Percentiles rank a stretch among this genome's conserved stretches.
These are phyloP conservation scores for Platerodrilus igneus DNA, from an alignment of 2,888 invertebrate genomes.

Conservation along the genomic window DNA sequence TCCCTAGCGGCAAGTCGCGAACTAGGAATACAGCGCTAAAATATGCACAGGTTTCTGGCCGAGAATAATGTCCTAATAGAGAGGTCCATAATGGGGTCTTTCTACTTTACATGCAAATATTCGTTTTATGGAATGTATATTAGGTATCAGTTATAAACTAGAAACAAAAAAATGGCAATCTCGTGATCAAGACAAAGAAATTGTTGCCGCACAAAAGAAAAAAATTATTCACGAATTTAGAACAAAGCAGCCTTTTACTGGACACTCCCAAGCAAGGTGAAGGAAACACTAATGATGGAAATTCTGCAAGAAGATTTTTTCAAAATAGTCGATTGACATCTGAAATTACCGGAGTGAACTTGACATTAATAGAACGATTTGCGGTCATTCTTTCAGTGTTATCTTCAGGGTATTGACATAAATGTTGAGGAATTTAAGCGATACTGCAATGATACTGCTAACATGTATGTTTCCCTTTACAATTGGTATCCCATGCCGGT, in stretches of 20 bases:
- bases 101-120: conserved; percentile 5
- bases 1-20: no score
- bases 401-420: conserved; percentile 1
- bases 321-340: background rate
- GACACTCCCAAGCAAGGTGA: conserved; percentile 4
- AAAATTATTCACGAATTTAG: conserved; percentile 1
- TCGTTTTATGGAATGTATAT: conserved; percentile 7
- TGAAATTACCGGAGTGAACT: conserved; percentile 1
- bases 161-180: conserved; percentile 1
- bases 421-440: background rate
- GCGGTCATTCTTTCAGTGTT: background rate
- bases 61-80: no score
- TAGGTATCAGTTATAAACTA: conserved; percentile 5
- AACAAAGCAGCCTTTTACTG: conserved; percentile 2
- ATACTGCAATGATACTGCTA: conserved; percentile 2
- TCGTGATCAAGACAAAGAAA: background rate
- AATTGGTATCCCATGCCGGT: conserved; percentile 9
- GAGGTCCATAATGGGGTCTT: no score
- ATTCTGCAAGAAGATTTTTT: conserved; percentile 3
- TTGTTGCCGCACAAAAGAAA: background rate
- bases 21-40: no score
- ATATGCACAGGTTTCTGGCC: no score
- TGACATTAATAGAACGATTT: conserved; percentile 4
- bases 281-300: conserved; percentile 1
- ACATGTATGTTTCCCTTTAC: conserved; percentile 4